Evolutionary conservation across 2,888 invertebrate species (phyloP).

Genomic region (Heliothis peltigera): DNA sequence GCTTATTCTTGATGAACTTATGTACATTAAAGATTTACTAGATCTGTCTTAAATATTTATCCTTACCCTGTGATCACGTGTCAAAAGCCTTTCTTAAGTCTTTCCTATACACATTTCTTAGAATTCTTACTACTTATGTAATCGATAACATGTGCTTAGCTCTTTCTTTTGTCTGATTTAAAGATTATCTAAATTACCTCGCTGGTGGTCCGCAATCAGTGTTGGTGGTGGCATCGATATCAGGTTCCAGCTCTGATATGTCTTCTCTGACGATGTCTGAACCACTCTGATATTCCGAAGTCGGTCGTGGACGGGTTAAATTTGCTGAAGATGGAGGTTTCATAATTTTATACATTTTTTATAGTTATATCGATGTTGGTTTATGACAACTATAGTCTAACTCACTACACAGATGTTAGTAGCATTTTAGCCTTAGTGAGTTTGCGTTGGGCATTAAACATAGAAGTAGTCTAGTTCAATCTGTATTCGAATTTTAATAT

Average conservation of each 20-base stretch:
- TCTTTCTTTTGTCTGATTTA: slow-evolving; percentile 31
- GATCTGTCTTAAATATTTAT: not conserved
- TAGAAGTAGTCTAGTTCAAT: too few relatives aligned
- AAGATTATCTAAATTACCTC: slow-evolving; percentile 82
- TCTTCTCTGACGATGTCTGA: slow-evolving; percentile 90
- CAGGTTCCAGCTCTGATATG: slow-evolving; percentile 90
- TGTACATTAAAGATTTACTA: too few relatives aligned
- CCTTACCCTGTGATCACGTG: not conserved
- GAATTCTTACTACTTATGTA: not conserved
- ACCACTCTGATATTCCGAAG: slow-evolving; percentile 86
- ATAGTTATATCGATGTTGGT: too few relatives aligned
- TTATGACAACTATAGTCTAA: too few relatives aligned
- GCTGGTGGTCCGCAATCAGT: slow-evolving; percentile 92
- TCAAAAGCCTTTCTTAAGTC: not conserved
- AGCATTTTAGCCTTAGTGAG: too few relatives aligned
- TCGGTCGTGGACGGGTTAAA: slow-evolving; percentile 81
- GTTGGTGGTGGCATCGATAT: slow-evolving; percentile 78
- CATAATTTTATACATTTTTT: too few relatives aligned
- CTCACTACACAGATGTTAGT: too few relatives aligned
- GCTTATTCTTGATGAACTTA: not conserved
- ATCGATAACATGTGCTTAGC: slow-evolving; percentile 55
- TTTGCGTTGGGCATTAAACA: too few relatives aligned
- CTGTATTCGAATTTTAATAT: too few relatives aligned
- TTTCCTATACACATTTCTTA: not conserved
- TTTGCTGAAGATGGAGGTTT: slow-evolving; percentile 74